Evolutionary conservation across 1,140 invertebrate species (phyloP), one percentile per base, ranked within the genome.

Genomic region (Nymphalis io): DNA sequence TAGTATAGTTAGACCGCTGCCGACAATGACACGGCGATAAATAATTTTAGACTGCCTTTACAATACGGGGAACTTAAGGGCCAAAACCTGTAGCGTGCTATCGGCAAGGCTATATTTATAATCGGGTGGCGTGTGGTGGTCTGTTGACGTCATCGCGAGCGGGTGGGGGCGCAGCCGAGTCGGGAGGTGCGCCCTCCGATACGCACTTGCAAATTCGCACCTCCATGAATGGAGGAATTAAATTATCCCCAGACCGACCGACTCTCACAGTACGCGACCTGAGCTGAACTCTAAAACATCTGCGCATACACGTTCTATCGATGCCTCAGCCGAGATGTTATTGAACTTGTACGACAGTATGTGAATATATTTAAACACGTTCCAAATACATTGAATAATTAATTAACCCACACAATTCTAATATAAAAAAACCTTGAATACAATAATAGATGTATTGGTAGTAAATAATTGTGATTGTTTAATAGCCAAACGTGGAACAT

Each of bases 141-240:
- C 76, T 75, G 84, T 88, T 89, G 88, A 88, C 87, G 87, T 89
- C 88, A 89, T 83, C 74, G 73, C 67, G 60, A 65, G 72, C 69
- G 78, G 62, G 75, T 71, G 80, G 72, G 72, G 57, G 74, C 42
- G 62, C 51, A n/a, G 68, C 60, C 68, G 72, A 66, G 70, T 48
- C 57, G 72, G 53, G 75, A 72, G 85, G 81, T 85, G 86, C 87
- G 84, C 87, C 85, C 84, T 87, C 81, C 78, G 76, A 79, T 87
- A 90, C 87, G 87, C 86, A 90, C 88, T 90, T 87, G 82, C 84
- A 86, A 89, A 89, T 89, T 90, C 86, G 87, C 85, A 85, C 87
- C 82, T 85, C 84, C 81, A 89, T 90, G 85, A 90, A 89, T 90
- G 87, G 76, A 84, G 69, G 79, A 87, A 88, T 89, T 83, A 85